Evolutionary conservation across 2,113 vertebrate genomes (phyloP).

Genomic region (Pelusios castaneus): DNA sequence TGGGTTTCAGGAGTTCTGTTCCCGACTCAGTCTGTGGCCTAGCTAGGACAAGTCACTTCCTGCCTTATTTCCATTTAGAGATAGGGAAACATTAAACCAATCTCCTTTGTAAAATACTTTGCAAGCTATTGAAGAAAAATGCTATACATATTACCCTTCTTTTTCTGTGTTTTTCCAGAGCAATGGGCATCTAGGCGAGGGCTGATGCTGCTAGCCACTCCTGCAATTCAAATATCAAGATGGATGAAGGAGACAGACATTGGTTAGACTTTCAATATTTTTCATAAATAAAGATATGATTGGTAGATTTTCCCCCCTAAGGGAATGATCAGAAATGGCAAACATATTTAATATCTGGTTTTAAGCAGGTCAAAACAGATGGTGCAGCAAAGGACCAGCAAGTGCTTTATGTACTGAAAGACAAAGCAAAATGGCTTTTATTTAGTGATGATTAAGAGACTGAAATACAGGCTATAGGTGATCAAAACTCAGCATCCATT

Average conservation of each 20-base stretch:
- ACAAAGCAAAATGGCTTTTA: conserved; percentile 36
- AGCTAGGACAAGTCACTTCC: background rate
- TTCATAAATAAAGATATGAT: conserved; percentile 39
- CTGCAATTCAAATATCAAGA: background rate
- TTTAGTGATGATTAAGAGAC: conserved; percentile 35
- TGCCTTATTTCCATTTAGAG: background rate
- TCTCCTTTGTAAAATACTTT: background rate
- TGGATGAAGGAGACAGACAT: background rate
- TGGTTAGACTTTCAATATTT: background rate
- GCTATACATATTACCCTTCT: background rate
- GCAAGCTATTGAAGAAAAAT: no score
- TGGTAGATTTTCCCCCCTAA: conserved; percentile 4
- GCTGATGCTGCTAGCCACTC: background rate
- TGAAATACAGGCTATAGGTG: background rate
- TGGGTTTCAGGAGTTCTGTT: background rate
- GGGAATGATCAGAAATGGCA: conserved; percentile 37
- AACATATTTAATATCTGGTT: conserved; percentile 57
- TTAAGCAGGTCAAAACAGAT: conserved; percentile 63
- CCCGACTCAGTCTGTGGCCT: background rate
- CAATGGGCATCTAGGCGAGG: no score
- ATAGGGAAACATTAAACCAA: background rate
- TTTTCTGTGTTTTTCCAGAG: background rate
- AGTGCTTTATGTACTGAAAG: conserved; percentile 34
- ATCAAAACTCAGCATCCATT: background rate
- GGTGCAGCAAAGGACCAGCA: conserved; percentile 31